Evolutionary conservation across 2,113 vertebrate species (phyloP).

Genomic region (Coturnix japonica): DNA sequence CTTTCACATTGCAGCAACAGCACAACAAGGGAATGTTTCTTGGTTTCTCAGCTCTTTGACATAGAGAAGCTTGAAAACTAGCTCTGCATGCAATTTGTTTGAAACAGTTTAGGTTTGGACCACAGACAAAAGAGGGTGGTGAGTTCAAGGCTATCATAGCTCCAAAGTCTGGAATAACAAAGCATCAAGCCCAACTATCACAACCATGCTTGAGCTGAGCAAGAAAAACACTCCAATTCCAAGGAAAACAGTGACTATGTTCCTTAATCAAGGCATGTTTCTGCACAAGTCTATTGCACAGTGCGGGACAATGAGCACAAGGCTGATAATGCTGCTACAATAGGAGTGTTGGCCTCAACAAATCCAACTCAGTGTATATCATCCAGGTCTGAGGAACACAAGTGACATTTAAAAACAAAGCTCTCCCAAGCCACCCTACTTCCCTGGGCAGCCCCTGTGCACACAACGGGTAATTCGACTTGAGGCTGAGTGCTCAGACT

Average conservation of each 20-base stretch:
- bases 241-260: background rate
- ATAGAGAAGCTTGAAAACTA: background rate
- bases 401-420: background rate
- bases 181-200: background rate
- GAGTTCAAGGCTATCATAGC: background rate
- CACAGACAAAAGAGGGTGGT: background rate
- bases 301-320: background rate
- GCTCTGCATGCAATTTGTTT: background rate
- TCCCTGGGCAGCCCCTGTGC: background rate
- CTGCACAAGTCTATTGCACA: background rate
- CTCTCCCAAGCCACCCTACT: background rate
- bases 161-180: background rate
- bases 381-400: background rate
- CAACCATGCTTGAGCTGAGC: background rate
- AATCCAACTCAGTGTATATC: accelerated
- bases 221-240: background rate
- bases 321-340: background rate
- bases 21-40: background rate
- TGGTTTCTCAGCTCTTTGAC: background rate
- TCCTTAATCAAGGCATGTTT: background rate
- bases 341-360: background rate
- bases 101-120: background rate
- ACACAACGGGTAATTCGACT: background rate
- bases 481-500: accelerated
- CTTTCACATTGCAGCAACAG: background rate